phyloP scores from a whole-genome alignment of 2,797 vertebrate genomes.

The Graptemys geographica region DNA sequence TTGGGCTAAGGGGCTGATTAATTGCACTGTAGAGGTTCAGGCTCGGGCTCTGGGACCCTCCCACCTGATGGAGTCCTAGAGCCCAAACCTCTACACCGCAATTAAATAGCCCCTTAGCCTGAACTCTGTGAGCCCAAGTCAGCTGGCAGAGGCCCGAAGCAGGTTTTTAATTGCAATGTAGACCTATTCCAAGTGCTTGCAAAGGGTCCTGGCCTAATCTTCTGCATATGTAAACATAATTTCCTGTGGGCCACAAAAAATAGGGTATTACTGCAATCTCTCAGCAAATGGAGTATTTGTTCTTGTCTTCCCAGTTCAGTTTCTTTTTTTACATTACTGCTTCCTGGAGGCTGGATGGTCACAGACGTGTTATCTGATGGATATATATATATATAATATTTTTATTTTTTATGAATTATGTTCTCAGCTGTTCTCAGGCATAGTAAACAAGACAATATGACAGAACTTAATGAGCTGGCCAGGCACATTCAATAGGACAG shows the following conservation, averaged over 20 bases:
- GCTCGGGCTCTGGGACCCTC: no score
- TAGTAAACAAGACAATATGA: background rate
- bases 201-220: background rate
- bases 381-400: background rate
- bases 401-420: background rate
- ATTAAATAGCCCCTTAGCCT: no score
- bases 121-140: no score
- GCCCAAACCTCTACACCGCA: no score
- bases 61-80: no score
- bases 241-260: background rate
- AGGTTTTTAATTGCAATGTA: no score
- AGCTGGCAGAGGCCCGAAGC: no score
- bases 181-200: background rate
- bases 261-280: rapidly evolving
- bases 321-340: background rate
- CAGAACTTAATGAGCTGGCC: background rate
- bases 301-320: background rate
- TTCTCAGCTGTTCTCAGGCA: background rate
- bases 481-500: background rate
- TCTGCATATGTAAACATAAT: background rate
- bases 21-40: no score
- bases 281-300: background rate
- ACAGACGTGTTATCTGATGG: background rate
- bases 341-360: background rate
- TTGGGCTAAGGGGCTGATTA: no score